These are phyloP conservation scores for Mormyrus hasselquistii DNA, from an alignment of 2,797 vertebrate species.

Conservation along the genomic window DNA sequence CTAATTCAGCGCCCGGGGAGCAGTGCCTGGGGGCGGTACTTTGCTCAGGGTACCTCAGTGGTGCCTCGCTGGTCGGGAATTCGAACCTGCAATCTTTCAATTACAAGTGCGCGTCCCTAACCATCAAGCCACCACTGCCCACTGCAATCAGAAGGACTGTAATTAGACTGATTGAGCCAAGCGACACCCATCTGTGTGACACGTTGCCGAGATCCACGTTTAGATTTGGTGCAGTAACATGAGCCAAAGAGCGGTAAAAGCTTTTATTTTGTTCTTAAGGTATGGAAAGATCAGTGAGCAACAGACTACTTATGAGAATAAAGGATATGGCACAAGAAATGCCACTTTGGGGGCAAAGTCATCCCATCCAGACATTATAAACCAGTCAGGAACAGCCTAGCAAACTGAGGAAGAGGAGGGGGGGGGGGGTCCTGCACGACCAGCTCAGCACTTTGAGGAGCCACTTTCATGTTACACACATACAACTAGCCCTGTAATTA, in stretches of 20 bases:
- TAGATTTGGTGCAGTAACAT: not conserved
- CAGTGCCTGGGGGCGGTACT: too few relatives aligned
- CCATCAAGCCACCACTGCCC: too few relatives aligned
- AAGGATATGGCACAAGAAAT: not conserved
- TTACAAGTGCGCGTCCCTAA: too few relatives aligned
- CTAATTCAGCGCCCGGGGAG: too few relatives aligned
- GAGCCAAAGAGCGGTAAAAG: conserved; percentile 12
- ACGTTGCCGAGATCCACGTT: not conserved
- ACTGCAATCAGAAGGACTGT: not conserved
- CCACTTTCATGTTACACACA: conserved; percentile 33
- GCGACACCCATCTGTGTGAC: not conserved
- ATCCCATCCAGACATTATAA: not conserved
- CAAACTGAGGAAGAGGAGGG: not conserved
- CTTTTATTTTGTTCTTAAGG: conserved; percentile 18
- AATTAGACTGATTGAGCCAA: not conserved
- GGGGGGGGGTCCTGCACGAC: conserved; percentile 12
- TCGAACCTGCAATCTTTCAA: too few relatives aligned
- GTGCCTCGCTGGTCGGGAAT: too few relatives aligned
- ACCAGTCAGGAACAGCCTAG: not conserved
- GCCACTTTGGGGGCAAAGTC: not conserved
- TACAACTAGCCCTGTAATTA: conserved; percentile 40
- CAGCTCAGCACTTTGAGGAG: conserved; percentile 35
- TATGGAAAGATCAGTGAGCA: conserved; percentile 11
- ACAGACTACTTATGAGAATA: not conserved
- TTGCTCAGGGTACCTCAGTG: too few relatives aligned